Evolutionary conservation across 2,113 vertebrate species (phyloP), one percentile per base, ranked within the genome.

Genomic region (Thinocorus orbignyianus): DNA sequence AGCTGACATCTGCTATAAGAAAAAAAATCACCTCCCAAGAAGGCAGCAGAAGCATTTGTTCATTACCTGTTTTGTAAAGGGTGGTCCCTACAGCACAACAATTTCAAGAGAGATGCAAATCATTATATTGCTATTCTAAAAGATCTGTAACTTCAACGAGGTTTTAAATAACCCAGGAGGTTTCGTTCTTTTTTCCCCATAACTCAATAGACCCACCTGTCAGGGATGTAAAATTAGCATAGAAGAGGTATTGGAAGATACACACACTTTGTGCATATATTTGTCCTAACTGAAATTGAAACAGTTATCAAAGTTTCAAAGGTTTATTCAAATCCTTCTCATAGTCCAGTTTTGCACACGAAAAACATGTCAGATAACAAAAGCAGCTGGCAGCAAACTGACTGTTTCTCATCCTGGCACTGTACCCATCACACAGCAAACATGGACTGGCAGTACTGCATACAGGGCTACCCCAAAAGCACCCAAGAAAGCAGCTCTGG

Each of bases 91-190:
- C 41, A 95, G 94, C 82, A 92, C 18, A 80, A 33, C 35, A 83
- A 94, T 98, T 98, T 95, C 98, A 98, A 98, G 97, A 97, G 97
- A 89, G 97, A 98, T 97, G 97, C 90, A 98, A 98, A 98, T 97
- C 74, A 96, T 80, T 95, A 82, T 87, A 97, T 95, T 96, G 95
- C 72, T 95, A 96, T 97, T 97, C 96, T 96, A 91, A 97, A 96
- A 79, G 54, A 97, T 93, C 92, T 96, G 78, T 91, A 73, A 96
- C 77, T 98, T 96, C 51, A 91, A 93, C 4, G 55, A 90, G 94
- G 74, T 96, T 98, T 96, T 95, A 95, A 96, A 98, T 97, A 98
- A 98, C 95, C 86, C 95, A 96, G 70, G 95, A 96, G 97, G 96
- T 48, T 66, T 44, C 42, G 81, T 57, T 70, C 48, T 85, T 72